Base-by-base conservation (phyloP, 2,113 vertebrate genomes). In the Oxyura jamaicensis region DNA sequence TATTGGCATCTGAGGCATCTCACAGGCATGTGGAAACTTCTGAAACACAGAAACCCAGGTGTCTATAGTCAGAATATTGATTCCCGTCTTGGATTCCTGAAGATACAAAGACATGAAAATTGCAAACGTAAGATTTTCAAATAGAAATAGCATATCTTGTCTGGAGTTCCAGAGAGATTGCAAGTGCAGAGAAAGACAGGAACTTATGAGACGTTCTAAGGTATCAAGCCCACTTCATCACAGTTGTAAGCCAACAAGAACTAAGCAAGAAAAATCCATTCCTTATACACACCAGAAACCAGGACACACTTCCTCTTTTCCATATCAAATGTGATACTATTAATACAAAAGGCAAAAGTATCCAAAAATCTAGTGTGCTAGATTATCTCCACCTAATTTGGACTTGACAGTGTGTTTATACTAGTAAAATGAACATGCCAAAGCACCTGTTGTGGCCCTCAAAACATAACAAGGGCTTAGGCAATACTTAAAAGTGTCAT, bases 1-100 rank as follows among this genome's bases (percentile, higher is more conserved):
- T 36, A 75, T 35, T 1, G 1, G 20, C 18, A 85, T 23, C 31
- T 90, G 39, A 71, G 46, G 18, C 28, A 55, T 18, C 10, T 82
- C 3, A 0, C 0, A 0, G 44, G 18, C 44, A 60, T 39, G 14
- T 68, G 42, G 62, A 72, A 88, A 86, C 10, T 58, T 90, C 36
- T 46, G n/a, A 58, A 18, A 91, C 0, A 3, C 52, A 83, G 36
- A 76, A 66, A 21, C 13, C 72, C 26, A 33, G 4, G 13, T 36
- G 55, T 74, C 12, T 60, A 35, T 21, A 60, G 26, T n/a, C 20
- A 67, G 52, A 28, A 25, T 18, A 52, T 15, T 15, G 16, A 78
- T 17, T 91, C 15, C 25, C 25, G 36, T 16, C 63, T 31, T 63
- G 52, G 8, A 6, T 50, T 84, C 52, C 10, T 36, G 14, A 90